These are phyloP conservation scores for Cephus pulcher DNA, from an alignment of 2,888 invertebrate species.

Conservation along the genomic window DNA sequence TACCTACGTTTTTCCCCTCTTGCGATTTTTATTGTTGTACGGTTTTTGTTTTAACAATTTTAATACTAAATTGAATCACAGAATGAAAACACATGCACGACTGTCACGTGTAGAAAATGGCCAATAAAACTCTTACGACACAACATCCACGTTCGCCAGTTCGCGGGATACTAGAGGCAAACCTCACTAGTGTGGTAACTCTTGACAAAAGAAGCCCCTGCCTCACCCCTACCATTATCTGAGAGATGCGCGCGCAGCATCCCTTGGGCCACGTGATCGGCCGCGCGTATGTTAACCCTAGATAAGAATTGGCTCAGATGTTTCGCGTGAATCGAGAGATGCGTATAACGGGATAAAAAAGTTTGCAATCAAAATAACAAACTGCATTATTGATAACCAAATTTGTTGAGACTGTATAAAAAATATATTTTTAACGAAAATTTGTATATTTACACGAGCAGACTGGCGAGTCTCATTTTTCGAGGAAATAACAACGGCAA, in stretches of 20 bases:
- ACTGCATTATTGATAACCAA: neutral
- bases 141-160: neutral
- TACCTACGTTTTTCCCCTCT: neutral
- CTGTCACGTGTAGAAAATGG: neutral
- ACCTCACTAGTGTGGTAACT: neutral
- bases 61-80: too few relatives aligned
- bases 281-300: neutral
- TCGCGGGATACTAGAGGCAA: neutral
- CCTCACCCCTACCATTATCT: neutral
- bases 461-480: neutral
- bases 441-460: neutral
- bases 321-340: neutral
- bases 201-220: neutral
- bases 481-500: neutral
- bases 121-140: neutral
- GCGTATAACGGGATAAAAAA: neutral
- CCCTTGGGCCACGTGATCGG: neutral
- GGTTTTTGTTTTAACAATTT: neutral
- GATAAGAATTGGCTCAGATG: neutral
- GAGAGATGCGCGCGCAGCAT: neutral
- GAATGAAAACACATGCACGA: neutral
- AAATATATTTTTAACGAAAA: too few relatives aligned
- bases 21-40: neutral
- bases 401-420: too few relatives aligned
- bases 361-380: neutral